These are phyloP conservation scores for Aldabrachelys gigantea DNA, from an alignment of 2,113 vertebrate genomes.

Conservation along the genomic window DNA sequence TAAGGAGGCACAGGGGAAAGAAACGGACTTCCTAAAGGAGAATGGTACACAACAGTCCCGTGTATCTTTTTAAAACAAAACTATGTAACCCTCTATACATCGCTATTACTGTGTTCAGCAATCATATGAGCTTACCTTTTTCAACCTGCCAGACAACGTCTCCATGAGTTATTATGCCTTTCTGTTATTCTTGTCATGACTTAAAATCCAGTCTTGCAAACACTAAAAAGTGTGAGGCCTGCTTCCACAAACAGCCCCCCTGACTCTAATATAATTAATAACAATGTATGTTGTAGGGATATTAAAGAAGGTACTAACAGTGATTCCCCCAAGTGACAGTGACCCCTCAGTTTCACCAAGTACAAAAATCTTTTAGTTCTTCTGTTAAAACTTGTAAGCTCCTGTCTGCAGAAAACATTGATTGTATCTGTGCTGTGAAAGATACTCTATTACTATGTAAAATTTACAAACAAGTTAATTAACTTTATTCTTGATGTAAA, in stretches of 20 bases:
- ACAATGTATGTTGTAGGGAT: neutral
- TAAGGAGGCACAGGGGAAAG: neutral
- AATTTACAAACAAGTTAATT: no score
- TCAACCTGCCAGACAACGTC: neutral
- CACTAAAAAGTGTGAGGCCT: neutral
- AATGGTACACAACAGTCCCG: neutral
- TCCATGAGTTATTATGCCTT: neutral
- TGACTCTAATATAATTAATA: neutral
- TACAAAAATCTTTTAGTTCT: no score
- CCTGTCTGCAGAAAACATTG: no score
- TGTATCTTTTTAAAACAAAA: neutral
- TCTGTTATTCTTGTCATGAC: neutral
- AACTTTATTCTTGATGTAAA: no score
- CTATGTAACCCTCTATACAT: neutral
- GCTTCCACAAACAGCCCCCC: neutral
- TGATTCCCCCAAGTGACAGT: no score
- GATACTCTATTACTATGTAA: no score
- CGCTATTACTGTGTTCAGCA: neutral
- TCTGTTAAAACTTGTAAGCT: no score
- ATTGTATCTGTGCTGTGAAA: no score
- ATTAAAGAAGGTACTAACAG: no score
- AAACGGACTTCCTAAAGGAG: neutral
- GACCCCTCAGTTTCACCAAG: no score
- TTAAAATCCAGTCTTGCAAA: neutral
- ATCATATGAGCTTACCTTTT: neutral